These are phyloP conservation scores for Tachyglossus aculeatus DNA, from an alignment of 2,797 vertebrate genomes.

Conservation along the genomic window DNA sequence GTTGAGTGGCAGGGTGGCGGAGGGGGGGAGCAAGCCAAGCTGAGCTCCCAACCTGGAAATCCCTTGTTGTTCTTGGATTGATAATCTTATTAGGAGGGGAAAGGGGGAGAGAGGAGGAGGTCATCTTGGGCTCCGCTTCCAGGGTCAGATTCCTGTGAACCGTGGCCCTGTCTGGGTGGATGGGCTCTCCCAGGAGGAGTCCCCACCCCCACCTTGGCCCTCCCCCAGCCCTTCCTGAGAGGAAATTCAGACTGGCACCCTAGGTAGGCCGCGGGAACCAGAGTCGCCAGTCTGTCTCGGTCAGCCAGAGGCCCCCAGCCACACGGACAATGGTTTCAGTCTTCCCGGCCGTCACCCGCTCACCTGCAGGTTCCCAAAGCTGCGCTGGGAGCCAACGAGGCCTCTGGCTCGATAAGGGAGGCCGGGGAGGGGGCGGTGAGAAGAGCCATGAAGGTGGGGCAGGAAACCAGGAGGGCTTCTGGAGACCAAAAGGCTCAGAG, in stretches of 20 bases:
- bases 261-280: background rate
- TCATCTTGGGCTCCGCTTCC: background rate
- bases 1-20: background rate
- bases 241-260: too few species aligned
- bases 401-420: background rate
- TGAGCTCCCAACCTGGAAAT: background rate
- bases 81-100: too few species aligned
- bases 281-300: background rate
- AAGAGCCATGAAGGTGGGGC: background rate
- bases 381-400: background rate
- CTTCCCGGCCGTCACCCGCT: background rate
- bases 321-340: constrained; percentile 43
- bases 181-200: background rate
- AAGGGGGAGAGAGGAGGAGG: background rate
- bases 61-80: background rate
- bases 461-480: background rate
- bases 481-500: background rate
- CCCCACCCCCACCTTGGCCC: background rate
- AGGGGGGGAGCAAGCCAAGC: accelerated
- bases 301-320: background rate
- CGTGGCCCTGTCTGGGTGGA: background rate
- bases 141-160: background rate
- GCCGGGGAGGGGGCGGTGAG: background rate
- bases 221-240: background rate
- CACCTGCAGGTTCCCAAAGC: background rate